Evolutionary conservation across 2,888 invertebrate species (phyloP).

Genomic region (Andrena marginata): DNA sequence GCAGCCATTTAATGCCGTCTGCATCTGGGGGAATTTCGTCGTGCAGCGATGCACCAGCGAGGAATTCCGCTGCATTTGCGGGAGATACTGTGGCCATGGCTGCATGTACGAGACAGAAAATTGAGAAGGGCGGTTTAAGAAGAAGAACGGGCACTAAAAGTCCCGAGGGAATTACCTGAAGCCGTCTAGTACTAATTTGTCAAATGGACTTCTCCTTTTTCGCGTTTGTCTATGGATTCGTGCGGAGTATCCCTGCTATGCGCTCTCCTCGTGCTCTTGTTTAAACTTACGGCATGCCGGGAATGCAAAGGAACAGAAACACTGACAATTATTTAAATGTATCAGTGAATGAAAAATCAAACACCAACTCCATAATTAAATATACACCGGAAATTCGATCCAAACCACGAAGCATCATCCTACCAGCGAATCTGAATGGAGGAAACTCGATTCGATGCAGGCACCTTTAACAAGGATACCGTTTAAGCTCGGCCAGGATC

Average conservation of each 20-base stretch:
- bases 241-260: neutral
- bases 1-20: conserved; percentile 36
- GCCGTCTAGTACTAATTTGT: conserved; percentile 49
- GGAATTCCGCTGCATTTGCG: conserved; percentile 14
- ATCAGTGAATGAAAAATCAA: neutral
- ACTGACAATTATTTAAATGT: conserved; percentile 2
- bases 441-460: conserved; percentile 39
- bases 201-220: conserved; percentile 54
- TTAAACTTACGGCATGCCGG: neutral
- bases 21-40: conserved; percentile 31
- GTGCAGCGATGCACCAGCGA: conserved; percentile 12
- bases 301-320: neutral
- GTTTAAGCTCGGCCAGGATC: conserved; percentile 72
- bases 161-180: conserved; percentile 49
- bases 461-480: conserved; percentile 77
- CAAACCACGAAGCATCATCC: neutral
- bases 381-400: neutral
- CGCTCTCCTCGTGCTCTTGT: neutral
- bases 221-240: conserved; percentile 7
- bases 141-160: conserved; percentile 49
- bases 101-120: conserved; percentile 21
- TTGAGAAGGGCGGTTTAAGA: conserved; percentile 38
- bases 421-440: conserved; percentile 13
- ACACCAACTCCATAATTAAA: neutral
- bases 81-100: neutral